Percentiles rank a stretch among this genome's conserved stretches.
Conservation (phyloP, 2,113 vertebrate species). For the Peromyscus polionotus region DNA sequence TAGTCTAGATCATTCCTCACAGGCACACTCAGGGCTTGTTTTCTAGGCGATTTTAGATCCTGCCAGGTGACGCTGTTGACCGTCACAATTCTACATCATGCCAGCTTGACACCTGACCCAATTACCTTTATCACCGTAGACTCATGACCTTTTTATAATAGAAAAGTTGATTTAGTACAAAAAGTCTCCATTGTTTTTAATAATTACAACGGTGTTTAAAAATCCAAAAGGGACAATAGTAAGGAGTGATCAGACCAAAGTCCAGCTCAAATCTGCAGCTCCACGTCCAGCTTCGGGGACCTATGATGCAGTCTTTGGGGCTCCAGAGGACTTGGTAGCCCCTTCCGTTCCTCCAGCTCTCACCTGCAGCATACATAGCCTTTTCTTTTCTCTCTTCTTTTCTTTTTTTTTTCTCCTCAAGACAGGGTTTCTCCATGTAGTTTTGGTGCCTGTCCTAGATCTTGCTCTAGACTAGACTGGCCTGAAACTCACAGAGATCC, state of each 20-base stretch:
- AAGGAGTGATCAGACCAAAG: background rate
- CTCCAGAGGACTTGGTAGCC: background rate
- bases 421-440: too few relatives aligned
- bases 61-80: background rate
- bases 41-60: background rate
- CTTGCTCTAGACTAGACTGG: too few relatives aligned
- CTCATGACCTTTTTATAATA: background rate
- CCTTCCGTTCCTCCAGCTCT: background rate
- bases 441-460: too few relatives aligned
- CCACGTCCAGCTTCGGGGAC: background rate
- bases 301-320: background rate
- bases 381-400: background rate
- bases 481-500: too few relatives aligned
- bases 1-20: background rate
- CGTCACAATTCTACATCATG: background rate
- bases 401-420: too few relatives aligned
- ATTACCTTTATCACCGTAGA: background rate
- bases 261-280: background rate
- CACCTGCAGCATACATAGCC: too few relatives aligned
- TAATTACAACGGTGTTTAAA: background rate
- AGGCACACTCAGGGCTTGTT: background rate
- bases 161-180: background rate
- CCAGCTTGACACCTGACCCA: background rate
- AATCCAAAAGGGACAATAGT: background rate
- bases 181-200: background rate